Evolutionary conservation across 2,113 vertebrate species (phyloP).

Genomic region (Trogon melanurus): DNA sequence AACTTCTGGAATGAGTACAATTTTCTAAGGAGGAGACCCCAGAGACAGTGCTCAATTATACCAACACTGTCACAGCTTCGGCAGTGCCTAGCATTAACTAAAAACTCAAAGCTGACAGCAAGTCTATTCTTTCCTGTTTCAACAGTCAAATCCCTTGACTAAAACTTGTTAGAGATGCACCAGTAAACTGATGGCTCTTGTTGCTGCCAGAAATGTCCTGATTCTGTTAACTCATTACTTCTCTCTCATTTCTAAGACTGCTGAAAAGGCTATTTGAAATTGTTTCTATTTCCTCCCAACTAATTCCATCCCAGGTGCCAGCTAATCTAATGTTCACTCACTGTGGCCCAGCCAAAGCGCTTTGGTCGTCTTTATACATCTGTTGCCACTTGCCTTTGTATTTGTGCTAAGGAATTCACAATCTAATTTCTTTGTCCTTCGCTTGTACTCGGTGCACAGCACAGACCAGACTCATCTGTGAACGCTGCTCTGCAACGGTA

Average conservation of each 20-base stretch:
- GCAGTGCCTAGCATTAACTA: neutral
- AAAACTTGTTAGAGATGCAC: neutral
- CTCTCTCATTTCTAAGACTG: neutral
- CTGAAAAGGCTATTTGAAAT: neutral
- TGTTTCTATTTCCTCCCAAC: neutral
- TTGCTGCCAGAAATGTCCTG: neutral
- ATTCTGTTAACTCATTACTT: neutral
- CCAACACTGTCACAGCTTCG: neutral
- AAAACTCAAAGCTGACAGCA: neutral
- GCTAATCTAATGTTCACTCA: neutral
- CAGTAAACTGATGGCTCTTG: neutral
- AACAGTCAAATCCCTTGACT: neutral
- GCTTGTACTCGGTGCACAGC: neutral
- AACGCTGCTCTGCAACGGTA: neutral
- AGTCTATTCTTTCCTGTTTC: neutral
- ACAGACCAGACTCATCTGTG: neutral
- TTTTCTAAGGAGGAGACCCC: neutral
- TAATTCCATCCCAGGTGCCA: neutral
- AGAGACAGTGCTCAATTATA: neutral
- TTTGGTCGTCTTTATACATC: neutral
- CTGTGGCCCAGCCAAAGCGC: neutral
- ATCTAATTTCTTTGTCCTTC: neutral
- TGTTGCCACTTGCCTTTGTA: neutral
- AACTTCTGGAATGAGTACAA: neutral
- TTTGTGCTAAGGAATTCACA: neutral